Evolutionary conservation across 2,888 invertebrate genomes (phyloP), one percentile per base, ranked within the genome.

Genomic region (Leptopilina myrica): DNA sequence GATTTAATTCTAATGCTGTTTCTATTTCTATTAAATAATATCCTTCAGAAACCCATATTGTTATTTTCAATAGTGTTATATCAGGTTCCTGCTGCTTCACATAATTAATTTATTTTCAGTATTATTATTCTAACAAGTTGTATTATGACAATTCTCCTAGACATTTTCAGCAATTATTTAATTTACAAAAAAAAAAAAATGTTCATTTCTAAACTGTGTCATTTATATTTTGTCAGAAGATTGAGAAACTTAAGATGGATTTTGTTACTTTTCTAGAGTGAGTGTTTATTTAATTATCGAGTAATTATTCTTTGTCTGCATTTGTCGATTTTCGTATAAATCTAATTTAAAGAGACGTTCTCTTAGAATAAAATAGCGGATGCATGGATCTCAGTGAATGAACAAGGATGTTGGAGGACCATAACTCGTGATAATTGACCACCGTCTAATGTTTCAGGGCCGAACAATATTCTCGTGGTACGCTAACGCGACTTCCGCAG

Each of bases 401-500:
- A 81, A 79, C 76, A 80, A 83, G 79, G 79, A 82, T 77, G 81
- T 79, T 64, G 79, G 33, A 80, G 79, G 77, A 84, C 80, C 84
- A 84, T 85, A 87, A 87, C 85, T 85, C 83, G 76, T 66, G 65
- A 85, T 87, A 87, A 87, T 87, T 86, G 84, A 76, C 77, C 11
- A 49, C 11, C 83, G 82, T 85, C 84, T 85, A 82, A 84, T 78
- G 82, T 92, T 90, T 81, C 93, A 97, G 97, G 95, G 95, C 77
- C 95, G 96, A 88, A 94, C 94, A 84, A 95, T 97, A 81, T 97
- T 96, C 91, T 96, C 97, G 67, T 97, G 96, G 95, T 95, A 95
- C 91, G 96, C 96, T 89, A 95, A 95, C 14, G 94, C 95, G 80
- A 93, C 95, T 64, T 93, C 94, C 56, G 94, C 95, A 83, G 93